Evolutionary conservation across 2,888 invertebrate species (phyloP).

Genomic region (Perdita meconis): DNA sequence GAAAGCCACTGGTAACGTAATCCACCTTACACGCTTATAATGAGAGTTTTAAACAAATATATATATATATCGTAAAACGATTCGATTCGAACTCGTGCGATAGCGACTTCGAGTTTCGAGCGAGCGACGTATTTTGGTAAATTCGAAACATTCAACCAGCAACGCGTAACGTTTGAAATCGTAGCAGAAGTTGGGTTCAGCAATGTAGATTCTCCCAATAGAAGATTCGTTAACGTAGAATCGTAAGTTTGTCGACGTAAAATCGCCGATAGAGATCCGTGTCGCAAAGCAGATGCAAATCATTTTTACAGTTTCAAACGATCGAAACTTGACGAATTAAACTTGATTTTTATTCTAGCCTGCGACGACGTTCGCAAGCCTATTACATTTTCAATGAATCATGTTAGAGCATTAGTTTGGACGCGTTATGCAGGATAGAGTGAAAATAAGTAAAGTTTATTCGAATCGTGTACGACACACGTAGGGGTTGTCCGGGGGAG

Average conservation of each 20-base stretch:
- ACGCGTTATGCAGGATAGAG: conserved; percentile 56
- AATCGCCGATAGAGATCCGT: background rate
- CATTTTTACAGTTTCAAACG: background rate
- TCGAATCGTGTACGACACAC: conserved; percentile 66
- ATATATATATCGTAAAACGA: too few relatives aligned
- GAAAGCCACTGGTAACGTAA: conserved; percentile 72
- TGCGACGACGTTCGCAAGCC: conserved; percentile 42
- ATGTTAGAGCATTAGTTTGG: conserved; percentile 31
- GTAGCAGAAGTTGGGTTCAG: too few relatives aligned
- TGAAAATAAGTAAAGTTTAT: conserved; percentile 67
- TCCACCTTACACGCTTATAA: conserved; percentile 32
- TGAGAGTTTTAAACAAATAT: too few relatives aligned
- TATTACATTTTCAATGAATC: conserved; percentile 17
- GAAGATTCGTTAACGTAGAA: too few relatives aligned
- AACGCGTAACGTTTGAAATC: too few relatives aligned
- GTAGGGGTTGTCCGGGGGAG: conserved; percentile 72
- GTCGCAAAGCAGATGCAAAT: too few relatives aligned
- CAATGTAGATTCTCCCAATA: too few relatives aligned
- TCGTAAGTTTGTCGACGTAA: too few relatives aligned
- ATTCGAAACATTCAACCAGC: too few relatives aligned
- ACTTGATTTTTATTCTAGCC: conserved; percentile 68
- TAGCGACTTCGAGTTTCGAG: too few relatives aligned
- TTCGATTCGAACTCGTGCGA: background rate
- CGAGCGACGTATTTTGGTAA: too few relatives aligned
- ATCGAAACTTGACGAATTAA: conserved; percentile 35